Evolutionary conservation across 37 sponge, comb jelly and placozoan species (phyloP).

Genomic region (Oopsacas minuta): DNA sequence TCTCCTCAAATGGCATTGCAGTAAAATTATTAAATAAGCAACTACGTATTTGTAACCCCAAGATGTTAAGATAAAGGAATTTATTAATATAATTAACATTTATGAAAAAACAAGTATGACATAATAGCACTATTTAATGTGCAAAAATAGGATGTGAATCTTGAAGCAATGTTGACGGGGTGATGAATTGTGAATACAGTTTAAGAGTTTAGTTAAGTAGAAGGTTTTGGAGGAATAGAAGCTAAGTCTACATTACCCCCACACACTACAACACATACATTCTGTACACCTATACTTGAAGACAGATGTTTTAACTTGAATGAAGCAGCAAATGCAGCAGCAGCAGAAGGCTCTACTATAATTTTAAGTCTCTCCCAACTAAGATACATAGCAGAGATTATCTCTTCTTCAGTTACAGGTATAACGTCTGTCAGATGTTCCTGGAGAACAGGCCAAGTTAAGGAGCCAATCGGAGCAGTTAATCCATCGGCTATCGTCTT

Average conservation of each 20-base stretch:
- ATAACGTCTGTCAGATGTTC: constrained; percentile 38
- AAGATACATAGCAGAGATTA: constrained; percentile 35
- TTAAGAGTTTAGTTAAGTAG: background rate
- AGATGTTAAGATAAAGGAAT: too few relatives aligned
- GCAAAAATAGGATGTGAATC: too few relatives aligned
- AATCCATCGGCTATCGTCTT: constrained; percentile 43
- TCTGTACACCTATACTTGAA: constrained; percentile 29
- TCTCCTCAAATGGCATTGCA: too few relatives aligned
- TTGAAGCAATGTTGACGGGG: too few relatives aligned
- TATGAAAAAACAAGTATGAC: too few relatives aligned
- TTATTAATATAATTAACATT: too few relatives aligned
- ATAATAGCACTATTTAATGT: too few relatives aligned
- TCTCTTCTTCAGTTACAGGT: constrained; percentile 51
- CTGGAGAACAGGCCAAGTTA: constrained; percentile 34
- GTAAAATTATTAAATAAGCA: too few relatives aligned
- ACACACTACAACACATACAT: constrained; percentile 58
- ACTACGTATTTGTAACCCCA: too few relatives aligned
- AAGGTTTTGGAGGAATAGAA: background rate
- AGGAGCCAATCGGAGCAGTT: constrained; percentile 32
- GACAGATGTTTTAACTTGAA: constrained; percentile 38
- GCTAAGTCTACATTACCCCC: constrained; percentile 63
- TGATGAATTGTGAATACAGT: too few relatives aligned
- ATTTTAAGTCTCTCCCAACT: constrained; percentile 68
- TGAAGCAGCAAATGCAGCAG: constrained; percentile 60
- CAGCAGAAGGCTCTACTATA: constrained; percentile 80